Conservation (phyloP, 2,797 vertebrate genomes). For the Sebastes miniatus region DNA sequence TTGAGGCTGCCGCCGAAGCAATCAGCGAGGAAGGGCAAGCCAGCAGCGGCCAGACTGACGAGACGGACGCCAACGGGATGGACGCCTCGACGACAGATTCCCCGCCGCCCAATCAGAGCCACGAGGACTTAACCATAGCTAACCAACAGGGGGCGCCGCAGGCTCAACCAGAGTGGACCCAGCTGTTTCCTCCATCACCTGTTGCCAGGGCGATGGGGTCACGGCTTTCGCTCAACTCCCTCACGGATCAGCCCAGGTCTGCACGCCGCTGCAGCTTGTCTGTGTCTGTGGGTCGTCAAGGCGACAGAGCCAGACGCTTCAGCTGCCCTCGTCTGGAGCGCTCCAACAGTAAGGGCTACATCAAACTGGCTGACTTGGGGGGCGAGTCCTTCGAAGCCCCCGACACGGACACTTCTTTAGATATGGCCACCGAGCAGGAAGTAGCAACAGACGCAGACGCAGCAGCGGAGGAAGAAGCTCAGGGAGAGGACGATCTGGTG, state of each 20-base stretch:
- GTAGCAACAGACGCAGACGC: constrained; percentile 34
- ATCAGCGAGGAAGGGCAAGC: constrained; percentile 30
- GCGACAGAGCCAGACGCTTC: constrained; percentile 80
- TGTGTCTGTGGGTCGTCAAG: constrained; percentile 64
- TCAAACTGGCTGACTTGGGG: constrained; percentile 86
- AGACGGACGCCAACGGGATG: constrained; percentile 48
- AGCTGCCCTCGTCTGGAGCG: constrained; percentile 89
- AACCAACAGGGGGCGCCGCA: constrained; percentile 35
- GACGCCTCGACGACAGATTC: constrained; percentile 32
- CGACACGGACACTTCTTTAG: constrained; percentile 73
- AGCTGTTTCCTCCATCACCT: constrained; percentile 75
- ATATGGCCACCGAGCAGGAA: constrained; percentile 68
- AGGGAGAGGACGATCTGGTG: constrained; percentile 57
- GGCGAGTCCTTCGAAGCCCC: constrained; percentile 89
- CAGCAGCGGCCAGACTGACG: constrained; percentile 29
- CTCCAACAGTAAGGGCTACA: constrained; percentile 94
- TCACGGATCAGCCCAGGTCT: constrained; percentile 78
- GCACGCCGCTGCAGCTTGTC: constrained; percentile 71
- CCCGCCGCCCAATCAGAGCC: constrained; percentile 40
- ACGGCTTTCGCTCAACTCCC: constrained; percentile 78
- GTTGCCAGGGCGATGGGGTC: constrained; percentile 75
- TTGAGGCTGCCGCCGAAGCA: constrained; percentile 51
- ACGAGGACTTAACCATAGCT: constrained; percentile 25
- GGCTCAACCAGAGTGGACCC: constrained; percentile 49
- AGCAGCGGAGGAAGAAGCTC: constrained; percentile 51